Base-by-base conservation (phyloP, 1,140 invertebrate genomes). In the Apis florea region DNA sequence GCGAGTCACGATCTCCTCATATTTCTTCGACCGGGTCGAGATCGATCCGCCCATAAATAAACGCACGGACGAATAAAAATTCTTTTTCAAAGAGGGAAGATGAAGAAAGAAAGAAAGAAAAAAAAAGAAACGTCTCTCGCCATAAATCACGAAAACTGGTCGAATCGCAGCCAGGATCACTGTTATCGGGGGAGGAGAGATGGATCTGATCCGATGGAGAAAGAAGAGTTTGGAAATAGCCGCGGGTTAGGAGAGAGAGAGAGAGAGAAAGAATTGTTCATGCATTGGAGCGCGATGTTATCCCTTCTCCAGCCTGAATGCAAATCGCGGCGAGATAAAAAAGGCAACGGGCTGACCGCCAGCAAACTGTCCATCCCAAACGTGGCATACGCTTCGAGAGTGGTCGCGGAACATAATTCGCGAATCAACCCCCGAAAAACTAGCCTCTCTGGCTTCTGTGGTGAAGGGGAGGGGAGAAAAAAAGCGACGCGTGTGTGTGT, bases 381-480 rank as follows among this genome's bases (percentile, higher is more conserved):
- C 61, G 31, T 0, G 17, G 53, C 63, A 49, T 56, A 78, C 67
- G 76, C 12, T 70, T n/a, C 24, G 66, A 61, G 56, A 17, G 68
- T 47, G 67, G 49, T 69, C 24, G 40, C 47, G 31, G 17, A 47
- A 47, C 58, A 79, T 70, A 70, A 51, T 47, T 58, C 58, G 31
- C 69, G 77, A 73, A 73, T 72, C 58, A 72, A 72, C 21, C 49
- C 49, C 58, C 17, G 58, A 80, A 74, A 80, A 74, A 74, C 79
- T 31, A 40, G 21, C 70, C 56, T 0, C 21, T 12, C 47, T 26
- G 68, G 13, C 9, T 40, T 40, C 31, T 40, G 6, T 40, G 31
- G 6, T 40, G 31, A 40, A 31, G 31, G 31, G 31, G 1, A 0
- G 0, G 31, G 31, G 5, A 13, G n/a, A 24, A 68, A 82, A 77